Base-by-base conservation (phyloP, 2,888 invertebrate genomes). In the Cosmia pyralina region DNA sequence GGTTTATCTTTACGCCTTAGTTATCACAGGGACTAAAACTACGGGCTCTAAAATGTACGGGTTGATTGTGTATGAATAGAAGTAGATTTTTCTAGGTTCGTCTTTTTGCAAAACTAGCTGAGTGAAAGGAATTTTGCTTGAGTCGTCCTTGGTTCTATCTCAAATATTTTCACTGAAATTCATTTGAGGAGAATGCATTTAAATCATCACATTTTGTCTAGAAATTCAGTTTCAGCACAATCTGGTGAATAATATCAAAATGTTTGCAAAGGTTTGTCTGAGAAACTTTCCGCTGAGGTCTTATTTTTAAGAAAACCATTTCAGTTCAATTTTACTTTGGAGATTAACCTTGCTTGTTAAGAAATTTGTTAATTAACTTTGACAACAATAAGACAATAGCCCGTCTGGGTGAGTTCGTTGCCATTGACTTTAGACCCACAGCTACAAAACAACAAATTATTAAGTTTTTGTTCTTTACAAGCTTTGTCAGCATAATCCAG, bases 1-100 rank as follows among this genome's bases (percentile, higher is more conserved):
- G 72, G 63, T 81, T 86, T 86, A 88, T 86, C 88, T 88, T 85
- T 81, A 87, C 82, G 84, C 74, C 59, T 86, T 77, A 62, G 70
- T 81, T 83, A 73, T 71, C 83, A 81, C 60, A 65, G 63, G 70
- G 72, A 75, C 77, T 69, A 72, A 71, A 77, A 76, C 66, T 82
- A 77, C 73, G 82, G 77, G 79, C 22, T 66, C 22, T 72, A 62
- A 78, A 70, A 53, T 58, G 64, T 68, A 68, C 57, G 78, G 77
- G 71, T 72, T 76, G 72, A 74, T 75, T 78, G 59, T 72, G 48
- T 67, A 38, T 53, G 79, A 77, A 66, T 48, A 50, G 52, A 65
- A 55, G 10, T 17, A 10, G 7, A 7, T 77, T 82, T 53, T 60
- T 15, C 52, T 46, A 38, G 22, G 11, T 44, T 22, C 78, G 4